These are phyloP conservation scores for Poeciliopsis turrubarensis DNA, from an alignment of 2,113 vertebrate species.

Conservation along the genomic window DNA sequence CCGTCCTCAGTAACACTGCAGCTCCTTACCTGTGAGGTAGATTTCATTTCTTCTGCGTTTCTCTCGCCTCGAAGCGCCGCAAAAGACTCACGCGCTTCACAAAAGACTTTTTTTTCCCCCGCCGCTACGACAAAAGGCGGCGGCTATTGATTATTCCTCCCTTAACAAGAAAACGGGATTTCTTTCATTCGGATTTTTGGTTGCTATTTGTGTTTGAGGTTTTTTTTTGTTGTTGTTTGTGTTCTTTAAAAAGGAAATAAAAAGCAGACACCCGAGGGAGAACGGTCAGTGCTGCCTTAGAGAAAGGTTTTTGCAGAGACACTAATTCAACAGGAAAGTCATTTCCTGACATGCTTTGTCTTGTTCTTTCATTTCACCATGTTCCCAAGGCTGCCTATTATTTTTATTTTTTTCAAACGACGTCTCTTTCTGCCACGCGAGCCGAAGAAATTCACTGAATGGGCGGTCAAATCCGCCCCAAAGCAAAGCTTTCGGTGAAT, in stretches of 20 bases:
- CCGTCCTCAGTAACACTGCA: conserved; percentile 34
- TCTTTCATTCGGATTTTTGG: conserved; percentile 17
- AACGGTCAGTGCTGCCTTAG: conserved; percentile 35
- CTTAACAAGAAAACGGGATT: conserved; percentile 17
- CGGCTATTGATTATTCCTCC: conserved; percentile 33
- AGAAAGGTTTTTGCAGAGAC: conserved; percentile 32
- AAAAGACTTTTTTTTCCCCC: conserved; percentile 36
- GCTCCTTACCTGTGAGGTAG: conserved; percentile 1
- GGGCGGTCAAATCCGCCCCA: conserved; percentile 22
- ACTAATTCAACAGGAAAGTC: conserved; percentile 57
- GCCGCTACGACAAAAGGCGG: conserved; percentile 23
- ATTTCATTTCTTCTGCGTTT: conserved; percentile 64
- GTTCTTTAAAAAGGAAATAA: conserved; percentile 23
- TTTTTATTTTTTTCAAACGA: conserved; percentile 70
- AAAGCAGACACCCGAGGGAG: conserved; percentile 10
- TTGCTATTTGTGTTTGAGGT: background rate
- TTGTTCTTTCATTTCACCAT: conserved; percentile 57
- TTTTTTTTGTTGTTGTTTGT: conserved; percentile 5
- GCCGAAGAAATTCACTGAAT: conserved; percentile 37
- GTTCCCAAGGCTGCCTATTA: conserved; percentile 71
- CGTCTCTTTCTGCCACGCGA: conserved; percentile 41
- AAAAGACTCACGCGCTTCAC: conserved; percentile 48
- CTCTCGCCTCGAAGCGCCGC: conserved; percentile 54
- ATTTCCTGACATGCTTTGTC: conserved; percentile 63
- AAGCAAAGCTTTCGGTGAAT: conserved; percentile 22